Evolutionary conservation across 2,888 invertebrate species (phyloP).

Genomic region (Aleiodes testaceus): DNA sequence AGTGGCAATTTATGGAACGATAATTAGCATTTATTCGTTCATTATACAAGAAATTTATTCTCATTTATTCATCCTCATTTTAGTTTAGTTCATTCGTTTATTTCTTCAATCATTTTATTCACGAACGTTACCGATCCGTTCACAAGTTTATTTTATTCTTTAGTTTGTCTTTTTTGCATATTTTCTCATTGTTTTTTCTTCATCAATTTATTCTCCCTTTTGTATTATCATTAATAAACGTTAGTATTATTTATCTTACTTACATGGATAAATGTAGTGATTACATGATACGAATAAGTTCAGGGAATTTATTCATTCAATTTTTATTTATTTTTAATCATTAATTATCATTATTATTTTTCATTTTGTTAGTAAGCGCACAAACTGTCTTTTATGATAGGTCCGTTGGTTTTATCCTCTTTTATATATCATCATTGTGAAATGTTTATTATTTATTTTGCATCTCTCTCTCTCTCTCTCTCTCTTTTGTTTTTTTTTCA

Average conservation of each 20-base stretch:
- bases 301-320: conserved; percentile 29
- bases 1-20: conserved; percentile 61
- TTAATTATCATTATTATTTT: conserved; percentile 23
- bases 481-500: conserved; percentile 27
- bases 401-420: conserved; percentile 59
- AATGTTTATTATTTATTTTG: conserved; percentile 23
- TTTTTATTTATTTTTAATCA: conserved; percentile 33
- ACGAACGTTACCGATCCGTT: conserved; percentile 50
- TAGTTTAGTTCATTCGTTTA: conserved; percentile 26
- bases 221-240: conserved; percentile 42
- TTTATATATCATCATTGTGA: conserved; percentile 41
- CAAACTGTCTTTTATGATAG: conserved; percentile 69
- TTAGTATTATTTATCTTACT: conserved; percentile 45
- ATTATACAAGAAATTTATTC: conserved; percentile 64
- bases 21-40: conserved; percentile 67
- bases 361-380: conserved; percentile 66
- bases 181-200: conserved; percentile 36
- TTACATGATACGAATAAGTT: conserved; percentile 44
- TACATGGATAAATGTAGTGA: conserved; percentile 50
- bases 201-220: conserved; percentile 27
- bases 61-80: conserved; percentile 26
- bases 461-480: not conserved
- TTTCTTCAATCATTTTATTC: conserved; percentile 26
- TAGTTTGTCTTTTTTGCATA: conserved; percentile 65
- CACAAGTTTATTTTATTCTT: conserved; percentile 29